phyloP scores from a whole-genome alignment of 2,797 vertebrate genomes.

The Arctocebus calabarensis region DNA sequence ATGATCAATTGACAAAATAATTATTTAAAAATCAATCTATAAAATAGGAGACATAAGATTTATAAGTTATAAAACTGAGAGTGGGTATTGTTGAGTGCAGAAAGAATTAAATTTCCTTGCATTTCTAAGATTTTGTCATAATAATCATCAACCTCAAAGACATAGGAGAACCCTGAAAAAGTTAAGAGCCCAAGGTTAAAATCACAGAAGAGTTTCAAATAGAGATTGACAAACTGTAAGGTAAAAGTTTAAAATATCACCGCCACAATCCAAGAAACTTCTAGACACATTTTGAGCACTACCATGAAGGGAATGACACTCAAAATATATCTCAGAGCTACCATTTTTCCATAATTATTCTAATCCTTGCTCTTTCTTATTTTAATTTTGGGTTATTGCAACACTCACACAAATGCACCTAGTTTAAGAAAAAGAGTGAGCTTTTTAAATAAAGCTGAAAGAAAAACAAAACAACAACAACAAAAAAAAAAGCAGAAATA shows the following conservation, averaged over 20 bases:
- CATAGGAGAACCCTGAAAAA: neutral
- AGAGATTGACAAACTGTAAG: neutral
- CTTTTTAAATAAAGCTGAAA: neutral
- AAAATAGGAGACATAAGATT: neutral
- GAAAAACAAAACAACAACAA: neutral
- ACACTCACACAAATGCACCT: slow-evolving; percentile 7
- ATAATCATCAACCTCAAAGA: neutral
- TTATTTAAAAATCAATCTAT: neutral
- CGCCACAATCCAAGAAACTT: slow-evolving; percentile 36
- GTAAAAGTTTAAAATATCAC: slow-evolving; percentile 1
- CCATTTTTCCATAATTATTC: neutral
- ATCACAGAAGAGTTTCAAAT: slow-evolving; percentile 1
- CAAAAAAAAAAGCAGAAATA: neutral
- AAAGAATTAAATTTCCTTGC: neutral
- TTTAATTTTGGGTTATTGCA: slow-evolving; percentile 39
- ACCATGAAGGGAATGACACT: slow-evolving; percentile 29
- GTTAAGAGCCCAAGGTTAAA: neutral
- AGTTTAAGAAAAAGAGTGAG: neutral
- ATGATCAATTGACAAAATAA: neutral
- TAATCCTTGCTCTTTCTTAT: slow-evolving; percentile 19
- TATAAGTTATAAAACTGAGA: neutral
- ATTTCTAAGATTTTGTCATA: neutral
- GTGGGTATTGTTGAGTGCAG: neutral
- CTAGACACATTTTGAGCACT: slow-evolving; percentile 51
- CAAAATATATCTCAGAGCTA: neutral